Conservation (phyloP, 2,797 vertebrate species). For the Geotrypetes seraphini region DNA sequence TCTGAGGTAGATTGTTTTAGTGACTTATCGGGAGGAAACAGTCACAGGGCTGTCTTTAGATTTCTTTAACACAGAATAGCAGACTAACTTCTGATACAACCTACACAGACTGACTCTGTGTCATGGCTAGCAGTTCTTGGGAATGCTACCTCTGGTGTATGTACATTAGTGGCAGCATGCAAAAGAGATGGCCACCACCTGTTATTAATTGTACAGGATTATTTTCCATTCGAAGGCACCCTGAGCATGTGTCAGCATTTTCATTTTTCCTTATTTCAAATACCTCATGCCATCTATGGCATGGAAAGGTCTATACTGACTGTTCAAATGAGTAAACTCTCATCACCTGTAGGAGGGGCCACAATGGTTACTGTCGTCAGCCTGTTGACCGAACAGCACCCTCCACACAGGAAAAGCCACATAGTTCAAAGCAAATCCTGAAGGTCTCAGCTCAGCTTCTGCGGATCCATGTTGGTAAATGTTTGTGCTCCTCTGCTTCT, state of each 20-base stretch:
- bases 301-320: constrained; percentile 31
- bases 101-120: constrained; percentile 47
- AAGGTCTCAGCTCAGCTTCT: constrained; percentile 47
- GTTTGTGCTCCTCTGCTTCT: constrained; percentile 36
- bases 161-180: constrained; percentile 39
- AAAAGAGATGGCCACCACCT: constrained; percentile 35
- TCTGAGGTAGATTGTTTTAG: constrained; percentile 73
- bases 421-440: constrained; percentile 44
- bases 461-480: constrained; percentile 29
- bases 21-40: constrained; percentile 44
- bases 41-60: constrained; percentile 51
- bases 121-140: constrained; percentile 43
- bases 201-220: constrained; percentile 33
- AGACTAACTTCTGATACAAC: constrained; percentile 48
- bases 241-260: constrained; percentile 25
- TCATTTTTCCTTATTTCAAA: constrained; percentile 27
- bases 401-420: constrained; percentile 48
- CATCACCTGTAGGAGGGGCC: constrained; percentile 47
- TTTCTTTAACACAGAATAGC: constrained; percentile 51
- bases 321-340: constrained; percentile 46
- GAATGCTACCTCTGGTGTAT: constrained; percentile 39
- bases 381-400: constrained; percentile 37
- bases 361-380: constrained; percentile 41
- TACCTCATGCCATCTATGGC: constrained; percentile 39
- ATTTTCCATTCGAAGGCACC: constrained; percentile 34